Evolutionary conservation across 2,797 vertebrate genomes (phyloP), one percentile per base, ranked within the genome.

Genomic region (Hippocampus kuda): DNA sequence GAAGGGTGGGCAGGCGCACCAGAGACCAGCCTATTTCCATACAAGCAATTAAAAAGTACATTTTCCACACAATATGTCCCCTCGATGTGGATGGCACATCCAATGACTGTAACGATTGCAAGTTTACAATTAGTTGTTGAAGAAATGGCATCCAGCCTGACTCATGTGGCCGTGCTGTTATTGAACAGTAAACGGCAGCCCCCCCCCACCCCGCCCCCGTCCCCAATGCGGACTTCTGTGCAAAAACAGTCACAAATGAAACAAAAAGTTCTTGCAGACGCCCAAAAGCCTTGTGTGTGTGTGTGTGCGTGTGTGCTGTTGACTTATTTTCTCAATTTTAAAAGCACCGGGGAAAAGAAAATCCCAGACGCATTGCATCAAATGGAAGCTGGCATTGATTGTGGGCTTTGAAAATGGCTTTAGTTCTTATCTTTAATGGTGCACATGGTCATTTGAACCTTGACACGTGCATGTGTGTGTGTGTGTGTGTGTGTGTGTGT

Each of bases 351-450:
- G 75, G 67, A 84, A 12, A 46, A 46, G 16, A 82, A 85, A 85
- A 81, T 85, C 82, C 81, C 75, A 79, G 66, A 78, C 81, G 76
- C 84, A 72, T 71, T 70, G 80, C 84, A 85, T 89, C 83, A 89
- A 86, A 89, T 83, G 74, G 75, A 79, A 84, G 81, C 77, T 87
- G 87, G 77, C 87, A 89, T 89, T 89, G 89, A 84, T 83, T 86
- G 77, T 65, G 71, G 74, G 84, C 85, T 85, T 87, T 89, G 84
- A 86, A 86, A 88, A 81, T 75, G 73, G 75, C 77, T 81, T 87
- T 85, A 83, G 76, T 83, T 86, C 82, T 88, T 85, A 88, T 91
- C 88, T 81, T 74, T 27, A 71, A 75, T 49, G 27, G 78, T 81
- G 74, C 27, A 79, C 75, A 80, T 82, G 84, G 81, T 82, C 83